Evolutionary conservation across 1,140 invertebrate species (phyloP), one percentile per base, ranked within the genome.

Genomic region (Leptopilina boulardi): DNA sequence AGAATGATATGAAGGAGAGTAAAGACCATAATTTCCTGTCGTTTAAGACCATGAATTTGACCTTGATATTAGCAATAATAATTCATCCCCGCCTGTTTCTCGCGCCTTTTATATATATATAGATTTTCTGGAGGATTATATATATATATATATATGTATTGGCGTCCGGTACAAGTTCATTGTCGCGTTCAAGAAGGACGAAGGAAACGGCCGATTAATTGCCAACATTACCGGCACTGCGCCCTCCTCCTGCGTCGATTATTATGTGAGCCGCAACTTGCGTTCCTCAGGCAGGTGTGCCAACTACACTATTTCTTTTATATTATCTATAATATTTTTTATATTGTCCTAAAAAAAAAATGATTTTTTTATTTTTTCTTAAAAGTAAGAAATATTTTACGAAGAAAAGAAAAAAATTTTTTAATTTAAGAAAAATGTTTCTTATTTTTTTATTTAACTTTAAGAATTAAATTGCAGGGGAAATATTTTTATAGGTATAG

Each of bases 201-300:
- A 72, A 76, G 77, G 70, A 81, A 83, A 83, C 78, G 75, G 51
- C 76, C 66, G 71, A 83, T 83, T 81, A 80, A 83, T 83, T 70
- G 76, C 70, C 42, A 72, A 73, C 30, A 70, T 72, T 79, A 72
- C 21, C 73, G 77, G 51, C 75, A n/a, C 44, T 41, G 70, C 41
- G 34, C 34, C 34, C 26, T 71, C 74, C 76, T 74, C 79, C 34
- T n/a, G 42, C 70, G 75, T 75, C 77, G 72, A 81, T 79, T 78
- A 81, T 79, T 78, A 79, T 81, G 74, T 73, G 56, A 47, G 79
- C 56, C n/a, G n/a, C 78, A 77, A 73, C 30, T 18, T 66, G 21
- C 21, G 19, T 19, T 59, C 19, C 54, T 51, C 21, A 73, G 34
- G 51, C 76, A 77, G 73, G 70, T 77, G 79, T 71, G 66, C 47